Evolutionary conservation across 2,113 vertebrate species (phyloP).

Genomic region (Ciconia boyciana): DNA sequence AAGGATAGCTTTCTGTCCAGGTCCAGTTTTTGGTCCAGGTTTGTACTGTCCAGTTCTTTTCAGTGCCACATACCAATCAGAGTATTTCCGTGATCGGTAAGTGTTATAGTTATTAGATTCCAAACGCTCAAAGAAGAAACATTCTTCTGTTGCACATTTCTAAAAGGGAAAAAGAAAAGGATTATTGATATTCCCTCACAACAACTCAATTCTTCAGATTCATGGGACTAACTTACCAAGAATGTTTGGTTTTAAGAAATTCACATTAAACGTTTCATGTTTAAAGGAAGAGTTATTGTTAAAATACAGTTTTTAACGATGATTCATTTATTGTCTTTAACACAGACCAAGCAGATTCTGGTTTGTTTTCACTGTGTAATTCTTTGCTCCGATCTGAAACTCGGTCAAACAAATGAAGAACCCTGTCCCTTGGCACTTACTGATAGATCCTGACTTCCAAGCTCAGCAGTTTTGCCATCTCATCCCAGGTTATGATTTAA

Average conservation of each 20-base stretch:
- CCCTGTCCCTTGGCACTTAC: not conserved
- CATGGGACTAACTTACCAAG: not conserved
- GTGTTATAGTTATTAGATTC: slow-evolving; percentile 99
- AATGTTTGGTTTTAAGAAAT: not conserved
- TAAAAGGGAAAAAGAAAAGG: slow-evolving; percentile 62
- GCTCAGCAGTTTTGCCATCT: not conserved
- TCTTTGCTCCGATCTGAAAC: not conserved
- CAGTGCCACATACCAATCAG: slow-evolving; percentile 94
- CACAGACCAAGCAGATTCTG: not conserved
- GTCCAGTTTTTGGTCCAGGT: slow-evolving; percentile 89
- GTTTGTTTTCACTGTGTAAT: not conserved
- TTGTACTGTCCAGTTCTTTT: slow-evolving; percentile 96
- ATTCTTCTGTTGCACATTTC: slow-evolving; percentile 95
- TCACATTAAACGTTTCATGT: not conserved
- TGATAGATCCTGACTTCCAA: not conserved
- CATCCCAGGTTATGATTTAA: not conserved
- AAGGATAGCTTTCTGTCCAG: slow-evolving; percentile 96
- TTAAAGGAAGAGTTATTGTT: not conserved
- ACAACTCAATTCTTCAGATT: not conserved
- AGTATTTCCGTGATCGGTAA: slow-evolving; percentile 93
- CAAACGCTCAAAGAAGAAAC: slow-evolving; percentile 92
- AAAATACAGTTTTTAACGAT: not conserved
- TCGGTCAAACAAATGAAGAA: not conserved
- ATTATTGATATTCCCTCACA: not conserved
- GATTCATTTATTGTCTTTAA: not conserved